These are phyloP conservation scores for Paracanthobrama guichenoti DNA, from an alignment of 2,113 vertebrate species.

Conservation along the genomic window DNA sequence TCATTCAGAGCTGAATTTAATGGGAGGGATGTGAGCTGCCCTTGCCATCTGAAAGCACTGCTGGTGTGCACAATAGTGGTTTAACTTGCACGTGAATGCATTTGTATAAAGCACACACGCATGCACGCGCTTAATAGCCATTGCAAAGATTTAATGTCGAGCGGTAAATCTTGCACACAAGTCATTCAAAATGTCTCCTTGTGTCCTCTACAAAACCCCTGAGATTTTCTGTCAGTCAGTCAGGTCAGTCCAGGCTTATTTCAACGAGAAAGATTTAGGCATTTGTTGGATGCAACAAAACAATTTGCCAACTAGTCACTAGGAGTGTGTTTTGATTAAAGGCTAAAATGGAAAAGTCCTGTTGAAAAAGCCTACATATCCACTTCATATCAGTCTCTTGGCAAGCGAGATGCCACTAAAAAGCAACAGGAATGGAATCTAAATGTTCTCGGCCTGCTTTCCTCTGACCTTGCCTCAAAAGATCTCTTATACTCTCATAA, in stretches of 20 bases:
- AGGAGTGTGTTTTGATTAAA: background rate
- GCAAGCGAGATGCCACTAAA: conserved; percentile 61
- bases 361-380: conserved; percentile 53
- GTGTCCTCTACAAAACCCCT: conserved; percentile 56
- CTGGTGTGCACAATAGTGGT: background rate
- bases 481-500: conserved; percentile 60
- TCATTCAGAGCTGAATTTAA: background rate
- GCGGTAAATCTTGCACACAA: conserved; percentile 32
- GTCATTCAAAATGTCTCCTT: conserved; percentile 50
- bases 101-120: conserved; percentile 21
- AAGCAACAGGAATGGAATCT: conserved; percentile 63
- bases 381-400: conserved; percentile 66
- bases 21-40: background rate
- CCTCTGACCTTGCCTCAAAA: conserved; percentile 72
- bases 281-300: conserved; percentile 20
- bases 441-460: conserved; percentile 74
- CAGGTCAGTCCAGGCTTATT: conserved; percentile 68
- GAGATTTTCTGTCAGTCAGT: conserved; percentile 62
- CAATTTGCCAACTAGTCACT: background rate
- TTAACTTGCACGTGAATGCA: background rate
- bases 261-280: conserved; percentile 58
- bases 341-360: conserved; percentile 31
- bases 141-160: conserved; percentile 16
- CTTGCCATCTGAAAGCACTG: background rate
- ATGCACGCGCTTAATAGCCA: background rate